Conservation (phyloP, 92 coral and sea anemone genomes). For the Zoanthus sansibaricus region DNA sequence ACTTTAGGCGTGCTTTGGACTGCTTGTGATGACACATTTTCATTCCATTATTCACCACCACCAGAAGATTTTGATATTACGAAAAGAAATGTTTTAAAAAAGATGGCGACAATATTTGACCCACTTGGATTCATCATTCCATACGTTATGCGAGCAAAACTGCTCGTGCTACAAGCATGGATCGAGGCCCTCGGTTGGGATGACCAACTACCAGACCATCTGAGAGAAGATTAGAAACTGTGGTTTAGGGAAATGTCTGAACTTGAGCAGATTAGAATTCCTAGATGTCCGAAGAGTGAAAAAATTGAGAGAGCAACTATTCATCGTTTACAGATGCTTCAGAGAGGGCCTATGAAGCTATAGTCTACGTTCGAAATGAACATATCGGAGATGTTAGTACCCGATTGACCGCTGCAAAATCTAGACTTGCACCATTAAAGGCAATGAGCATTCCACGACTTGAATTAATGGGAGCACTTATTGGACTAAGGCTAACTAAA, state of each 20-base stretch:
- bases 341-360: background rate
- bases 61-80: slow-evolving; percentile 42
- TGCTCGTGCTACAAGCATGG: background rate
- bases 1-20: background rate
- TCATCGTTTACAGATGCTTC: slow-evolving; percentile 65
- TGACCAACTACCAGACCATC: background rate
- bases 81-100: slow-evolving; percentile 44
- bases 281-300: slow-evolving; percentile 45
- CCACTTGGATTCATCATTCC: background rate
- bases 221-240: slow-evolving; percentile 5
- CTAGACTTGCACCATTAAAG: background rate
- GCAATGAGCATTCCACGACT: background rate
- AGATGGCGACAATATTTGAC: background rate
- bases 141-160: background rate
- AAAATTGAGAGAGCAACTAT: background rate
- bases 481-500: background rate
- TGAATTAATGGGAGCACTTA: no score
- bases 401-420: background rate
- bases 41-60: slow-evolving; percentile 50
- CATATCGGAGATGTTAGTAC: background rate
- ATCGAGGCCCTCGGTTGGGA: background rate
- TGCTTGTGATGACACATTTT: background rate
- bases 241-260: slow-evolving; percentile 40
- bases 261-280: slow-evolving; percentile 45
- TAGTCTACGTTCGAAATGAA: background rate